Conservation (phyloP, 2,797 vertebrate genomes). For the Erpetoichthys calabaricus region DNA sequence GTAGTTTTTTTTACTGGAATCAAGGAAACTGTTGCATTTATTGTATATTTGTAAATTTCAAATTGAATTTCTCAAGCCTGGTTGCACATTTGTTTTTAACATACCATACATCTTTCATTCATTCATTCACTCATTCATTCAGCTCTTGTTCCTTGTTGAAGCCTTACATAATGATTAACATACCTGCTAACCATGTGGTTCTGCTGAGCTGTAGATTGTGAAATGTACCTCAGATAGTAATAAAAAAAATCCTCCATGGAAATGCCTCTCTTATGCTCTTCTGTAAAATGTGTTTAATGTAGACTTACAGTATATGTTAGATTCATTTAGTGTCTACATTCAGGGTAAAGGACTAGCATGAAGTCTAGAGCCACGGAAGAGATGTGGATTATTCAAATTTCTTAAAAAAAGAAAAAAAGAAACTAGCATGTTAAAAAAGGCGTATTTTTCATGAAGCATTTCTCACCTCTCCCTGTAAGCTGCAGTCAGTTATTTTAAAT, state of each 20-base stretch:
- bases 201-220: background rate
- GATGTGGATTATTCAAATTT: background rate
- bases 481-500: background rate
- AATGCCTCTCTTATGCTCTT: background rate
- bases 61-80: slow-evolving; percentile 27
- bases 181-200: slow-evolving; percentile 1
- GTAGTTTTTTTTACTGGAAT: no score
- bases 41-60: no score
- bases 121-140: no score
- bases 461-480: slow-evolving; percentile 4
- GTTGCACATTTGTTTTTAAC: no score
- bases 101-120: no score
- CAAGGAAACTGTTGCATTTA: no score
- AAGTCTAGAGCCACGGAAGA: no score
- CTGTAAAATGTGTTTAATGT: slow-evolving; percentile 1
- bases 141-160: no score
- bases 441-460: background rate
- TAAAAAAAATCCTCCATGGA: background rate
- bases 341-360: background rate
- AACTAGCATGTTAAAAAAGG: background rate
- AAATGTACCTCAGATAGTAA: slow-evolving; percentile 3
- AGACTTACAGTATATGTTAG: background rate
- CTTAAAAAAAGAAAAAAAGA: background rate
- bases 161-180: background rate
- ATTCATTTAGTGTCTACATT: background rate